phyloP scores from a whole-genome alignment of 2,888 invertebrate genomes.

The Pseudeuparius sepicola region DNA sequence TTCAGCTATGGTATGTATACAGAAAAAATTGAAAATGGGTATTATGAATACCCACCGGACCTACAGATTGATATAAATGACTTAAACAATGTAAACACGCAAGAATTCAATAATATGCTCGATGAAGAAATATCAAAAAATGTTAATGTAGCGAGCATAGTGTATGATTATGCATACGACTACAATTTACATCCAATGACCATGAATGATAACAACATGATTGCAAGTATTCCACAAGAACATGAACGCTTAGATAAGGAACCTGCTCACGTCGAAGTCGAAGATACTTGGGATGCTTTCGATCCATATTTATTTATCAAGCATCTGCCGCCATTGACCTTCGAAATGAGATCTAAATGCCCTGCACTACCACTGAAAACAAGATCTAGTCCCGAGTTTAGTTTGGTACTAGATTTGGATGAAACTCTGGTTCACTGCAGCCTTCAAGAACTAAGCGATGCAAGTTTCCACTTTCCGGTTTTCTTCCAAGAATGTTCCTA shows the following conservation, averaged over 20 bases:
- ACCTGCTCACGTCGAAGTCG: constrained; percentile 38
- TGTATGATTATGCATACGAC: constrained; percentile 34
- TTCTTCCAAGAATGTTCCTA: constrained; percentile 86
- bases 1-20: constrained; percentile 31
- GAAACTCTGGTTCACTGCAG: constrained; percentile 95
- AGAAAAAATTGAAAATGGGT: constrained; percentile 32
- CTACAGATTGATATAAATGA: constrained; percentile 36
- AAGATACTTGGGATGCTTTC: constrained; percentile 67
- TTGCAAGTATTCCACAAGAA: constrained; percentile 31
- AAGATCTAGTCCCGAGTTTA: constrained; percentile 85
- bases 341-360: constrained; percentile 61
- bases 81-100: constrained; percentile 37
- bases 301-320: constrained; percentile 89
- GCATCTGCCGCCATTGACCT: constrained; percentile 72
- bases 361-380: constrained; percentile 88
- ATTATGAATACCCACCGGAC: constrained; percentile 36
- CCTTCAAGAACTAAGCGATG: constrained; percentile 81
- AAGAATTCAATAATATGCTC: constrained; percentile 43
- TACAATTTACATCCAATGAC: constrained; percentile 30
- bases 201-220: constrained; percentile 30
- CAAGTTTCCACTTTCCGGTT: constrained; percentile 89
- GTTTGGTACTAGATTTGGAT: constrained; percentile 71
- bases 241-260: constrained; percentile 35
- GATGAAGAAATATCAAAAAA: constrained; percentile 43
- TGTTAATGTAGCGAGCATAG: constrained; percentile 28